Evolutionary conservation across 2,113 vertebrate genomes (phyloP).

Genomic region (Bambusicola thoracicus): DNA sequence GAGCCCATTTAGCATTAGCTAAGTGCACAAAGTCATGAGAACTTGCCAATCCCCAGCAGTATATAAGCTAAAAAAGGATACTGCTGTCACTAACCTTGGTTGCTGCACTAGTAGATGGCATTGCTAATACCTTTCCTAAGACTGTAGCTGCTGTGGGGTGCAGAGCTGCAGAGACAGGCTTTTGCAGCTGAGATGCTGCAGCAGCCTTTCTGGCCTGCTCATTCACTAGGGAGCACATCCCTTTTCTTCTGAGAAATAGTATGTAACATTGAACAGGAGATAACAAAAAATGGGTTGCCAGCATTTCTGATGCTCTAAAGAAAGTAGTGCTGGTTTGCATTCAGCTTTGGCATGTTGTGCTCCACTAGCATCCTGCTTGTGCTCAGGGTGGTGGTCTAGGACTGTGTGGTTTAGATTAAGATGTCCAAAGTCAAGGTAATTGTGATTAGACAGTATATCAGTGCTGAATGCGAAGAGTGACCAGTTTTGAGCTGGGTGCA

Average conservation of each 20-base stretch:
- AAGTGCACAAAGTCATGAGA: neutral
- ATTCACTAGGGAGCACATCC: neutral
- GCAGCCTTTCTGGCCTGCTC: neutral
- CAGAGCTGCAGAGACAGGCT: neutral
- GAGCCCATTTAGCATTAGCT: neutral
- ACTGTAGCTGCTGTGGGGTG: neutral
- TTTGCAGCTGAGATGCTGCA: neutral
- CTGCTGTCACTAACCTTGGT: neutral
- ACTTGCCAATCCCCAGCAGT: too few relatives aligned
- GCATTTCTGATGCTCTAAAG: neutral
- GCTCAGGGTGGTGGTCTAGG: neutral
- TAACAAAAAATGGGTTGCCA: neutral
- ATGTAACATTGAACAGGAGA: neutral
- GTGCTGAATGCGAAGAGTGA: neutral
- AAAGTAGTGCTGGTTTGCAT: neutral
- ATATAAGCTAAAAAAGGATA: neutral
- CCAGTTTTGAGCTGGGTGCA: neutral
- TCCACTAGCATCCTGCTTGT: neutral
- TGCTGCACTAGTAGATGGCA: neutral
- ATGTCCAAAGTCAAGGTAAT: neutral
- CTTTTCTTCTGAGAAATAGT: neutral
- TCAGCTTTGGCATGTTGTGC: accelerated
- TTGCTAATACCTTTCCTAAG: neutral
- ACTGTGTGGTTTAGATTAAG: accelerated
- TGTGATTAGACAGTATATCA: neutral